Evolutionary conservation across 2,113 vertebrate genomes (phyloP).

Genomic region (Uropsilus gracilis): DNA sequence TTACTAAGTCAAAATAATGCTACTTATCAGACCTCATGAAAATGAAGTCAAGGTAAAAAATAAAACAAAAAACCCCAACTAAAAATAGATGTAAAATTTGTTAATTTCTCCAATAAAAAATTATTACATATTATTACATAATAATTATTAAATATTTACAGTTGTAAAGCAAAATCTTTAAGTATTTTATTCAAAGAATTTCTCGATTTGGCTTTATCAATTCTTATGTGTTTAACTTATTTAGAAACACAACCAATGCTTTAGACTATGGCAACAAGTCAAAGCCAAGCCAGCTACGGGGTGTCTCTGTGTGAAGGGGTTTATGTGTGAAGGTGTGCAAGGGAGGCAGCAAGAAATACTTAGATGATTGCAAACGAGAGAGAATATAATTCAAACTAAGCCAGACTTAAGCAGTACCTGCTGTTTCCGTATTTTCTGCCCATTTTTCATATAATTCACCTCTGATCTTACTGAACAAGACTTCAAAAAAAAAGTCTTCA

Average conservation of each 20-base stretch:
- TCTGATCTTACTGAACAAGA: background rate
- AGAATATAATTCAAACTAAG: constrained; percentile 17
- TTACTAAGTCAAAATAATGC: constrained; percentile 15
- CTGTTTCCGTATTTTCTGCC: background rate
- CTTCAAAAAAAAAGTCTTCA: constrained; percentile 34
- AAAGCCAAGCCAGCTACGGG: background rate
- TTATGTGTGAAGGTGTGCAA: background rate
- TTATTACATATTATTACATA: too few relatives aligned
- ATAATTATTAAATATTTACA: too few relatives aligned
- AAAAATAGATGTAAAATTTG: background rate
- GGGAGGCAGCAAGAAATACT: constrained; percentile 17
- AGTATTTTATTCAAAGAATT: constrained; percentile 32
- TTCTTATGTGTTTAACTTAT: constrained; percentile 28
- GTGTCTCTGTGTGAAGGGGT: background rate
- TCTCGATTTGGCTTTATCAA: background rate
- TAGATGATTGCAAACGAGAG: background rate
- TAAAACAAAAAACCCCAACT: background rate
- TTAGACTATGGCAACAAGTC: constrained; percentile 3
- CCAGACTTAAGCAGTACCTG: background rate
- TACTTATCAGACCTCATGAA: constrained; percentile 20
- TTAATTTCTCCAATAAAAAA: constrained; percentile 33
- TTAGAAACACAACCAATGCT: constrained; percentile 44
- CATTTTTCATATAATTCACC: background rate
- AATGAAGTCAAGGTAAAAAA: background rate
- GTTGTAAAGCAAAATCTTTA: constrained; percentile 22